Base-by-base conservation (phyloP, 2,797 vertebrate species). In the Cossypha caffra region DNA sequence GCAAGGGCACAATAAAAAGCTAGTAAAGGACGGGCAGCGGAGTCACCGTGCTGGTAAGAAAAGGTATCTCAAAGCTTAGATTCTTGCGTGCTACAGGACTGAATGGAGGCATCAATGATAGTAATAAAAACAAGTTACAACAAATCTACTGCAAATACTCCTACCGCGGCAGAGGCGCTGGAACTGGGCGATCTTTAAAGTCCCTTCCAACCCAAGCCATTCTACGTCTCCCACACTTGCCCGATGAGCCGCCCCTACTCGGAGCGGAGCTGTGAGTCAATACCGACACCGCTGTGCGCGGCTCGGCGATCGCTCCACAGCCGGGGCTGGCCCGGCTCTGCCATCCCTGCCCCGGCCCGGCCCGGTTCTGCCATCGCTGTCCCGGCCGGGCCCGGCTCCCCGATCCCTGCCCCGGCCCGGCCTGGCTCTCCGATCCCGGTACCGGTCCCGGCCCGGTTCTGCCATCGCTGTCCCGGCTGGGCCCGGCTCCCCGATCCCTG, bases 81-180 rank as follows among this genome's bases (percentile, higher is more conserved):
- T 66, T 12, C 10, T 4, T 12, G 20, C 1, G 5, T 7, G 9
- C 12, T 25, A 13, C 11, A 9, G 13, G 48, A 43, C 40, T 11
- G 33, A 33, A 47, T 0, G 6, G 19, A 48, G 11, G 4, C 3
- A 5, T 6, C 37, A 42, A 12, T 0, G 3, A 23, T 2, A 38
- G 20, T 1, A 58, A 19, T 4, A 72, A 33, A 33, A 42, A 16
- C 18, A 10, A 13, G 10, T 29, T 31, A n/a, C 16, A 17, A 3
- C 4, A 19, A 20, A 61, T 13, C 4, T 35, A 17, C 6, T 3
- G 19, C 31, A n/a, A 19, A 10, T 1, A 4, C 7, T 21, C 18
- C 10, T 14, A 5, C 20, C 9, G 11, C 3, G 6, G 42, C 35
- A 37, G 26, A n/a, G 37, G 31, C 43, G 14, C 20, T 64, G 28